Conservation (phyloP, 2,888 invertebrate species). For the Euclidia mi region DNA sequence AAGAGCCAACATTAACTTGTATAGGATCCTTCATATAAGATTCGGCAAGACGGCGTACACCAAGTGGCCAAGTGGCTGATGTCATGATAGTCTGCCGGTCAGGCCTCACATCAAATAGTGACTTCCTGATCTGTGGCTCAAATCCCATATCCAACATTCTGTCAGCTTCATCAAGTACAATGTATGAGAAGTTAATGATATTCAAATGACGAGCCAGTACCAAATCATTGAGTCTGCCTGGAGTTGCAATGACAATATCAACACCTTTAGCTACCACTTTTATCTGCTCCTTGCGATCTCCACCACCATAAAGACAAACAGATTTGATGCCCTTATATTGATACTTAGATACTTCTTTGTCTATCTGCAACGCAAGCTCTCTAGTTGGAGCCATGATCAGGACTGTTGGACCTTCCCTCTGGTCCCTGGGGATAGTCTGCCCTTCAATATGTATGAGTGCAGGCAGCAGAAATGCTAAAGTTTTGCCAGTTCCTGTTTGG, state of each 20-base stretch:
- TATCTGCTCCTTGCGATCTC: slow-evolving; percentile 94
- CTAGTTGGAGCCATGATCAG: slow-evolving; percentile 97
- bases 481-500: slow-evolving; percentile 98
- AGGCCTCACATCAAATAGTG: slow-evolving; percentile 94
- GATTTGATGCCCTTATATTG: slow-evolving; percentile 96
- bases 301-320: slow-evolving; percentile 98
- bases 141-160: slow-evolving; percentile 97
- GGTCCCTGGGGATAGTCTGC: slow-evolving; percentile 93
- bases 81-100: slow-evolving; percentile 99
- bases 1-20: slow-evolving; percentile 96
- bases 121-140: slow-evolving; percentile 96
- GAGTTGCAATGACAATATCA: slow-evolving; percentile 98
- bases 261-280: slow-evolving; percentile 93
- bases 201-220: slow-evolving; percentile 93
- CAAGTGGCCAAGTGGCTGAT: slow-evolving; percentile 98
- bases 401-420: slow-evolving; percentile 95
- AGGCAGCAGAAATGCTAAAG: slow-evolving; percentile 97
- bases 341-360: slow-evolving; percentile 97
- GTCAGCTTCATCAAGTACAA: slow-evolving; percentile 98
- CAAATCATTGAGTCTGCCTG: slow-evolving; percentile 98
- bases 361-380: slow-evolving; percentile 97
- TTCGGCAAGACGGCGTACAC: slow-evolving; percentile 95
- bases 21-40: slow-evolving; percentile 97
- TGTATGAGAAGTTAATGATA: slow-evolving; percentile 94
- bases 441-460: slow-evolving; percentile 98